phyloP scores from a whole-genome alignment of 2,888 invertebrate genomes.

The Galeopsomyia nigrocyanea region DNA sequence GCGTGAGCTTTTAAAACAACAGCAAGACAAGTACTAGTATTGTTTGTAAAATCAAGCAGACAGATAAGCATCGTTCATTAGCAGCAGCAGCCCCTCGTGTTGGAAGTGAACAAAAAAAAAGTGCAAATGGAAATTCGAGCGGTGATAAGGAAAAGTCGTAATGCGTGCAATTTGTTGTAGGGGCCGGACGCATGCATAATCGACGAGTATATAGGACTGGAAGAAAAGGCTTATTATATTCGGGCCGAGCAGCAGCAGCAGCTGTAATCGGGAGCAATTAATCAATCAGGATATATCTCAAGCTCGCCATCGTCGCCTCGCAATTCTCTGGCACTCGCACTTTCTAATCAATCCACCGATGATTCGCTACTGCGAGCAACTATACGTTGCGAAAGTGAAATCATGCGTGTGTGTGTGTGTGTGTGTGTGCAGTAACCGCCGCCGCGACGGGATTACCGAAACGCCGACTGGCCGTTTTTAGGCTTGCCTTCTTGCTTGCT shows the following conservation, averaged over 20 bases:
- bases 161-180: no score
- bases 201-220: no score
- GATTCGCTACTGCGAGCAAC: conserved; percentile 16
- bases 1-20: no score
- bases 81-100: no score
- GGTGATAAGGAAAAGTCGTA: no score
- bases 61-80: no score
- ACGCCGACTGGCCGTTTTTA: not conserved
- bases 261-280: conserved; percentile 14
- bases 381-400: conserved; percentile 43
- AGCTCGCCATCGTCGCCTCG: not conserved
- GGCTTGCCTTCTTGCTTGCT: not conserved
- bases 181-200: no score
- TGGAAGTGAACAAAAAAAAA: no score
- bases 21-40: no score
- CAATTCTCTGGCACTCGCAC: conserved; percentile 3
- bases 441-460: conserved; percentile 3
- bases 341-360: conserved; percentile 43
- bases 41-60: no score
- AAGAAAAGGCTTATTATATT: not conserved
- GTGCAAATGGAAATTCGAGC: no score
- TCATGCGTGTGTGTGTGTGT: conserved; percentile 28
- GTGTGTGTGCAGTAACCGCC: not conserved
- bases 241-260: not conserved
- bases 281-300: conserved; percentile 5